These are phyloP conservation scores for Pyrrhura leucotis DNA, from an alignment of 2,797 vertebrate genomes.

Conservation along the genomic window DNA sequence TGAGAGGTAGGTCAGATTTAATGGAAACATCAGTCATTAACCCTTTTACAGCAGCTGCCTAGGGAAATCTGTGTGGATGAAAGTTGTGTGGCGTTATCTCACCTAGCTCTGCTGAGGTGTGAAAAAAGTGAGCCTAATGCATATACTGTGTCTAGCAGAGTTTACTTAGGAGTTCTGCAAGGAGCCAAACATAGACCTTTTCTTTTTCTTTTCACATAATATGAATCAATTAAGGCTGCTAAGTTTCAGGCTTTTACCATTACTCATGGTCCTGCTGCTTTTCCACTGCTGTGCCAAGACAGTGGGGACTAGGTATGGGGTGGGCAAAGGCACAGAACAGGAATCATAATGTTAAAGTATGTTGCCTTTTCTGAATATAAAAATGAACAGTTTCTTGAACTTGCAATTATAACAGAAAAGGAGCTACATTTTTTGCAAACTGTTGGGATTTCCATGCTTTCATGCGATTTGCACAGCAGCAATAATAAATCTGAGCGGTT, in stretches of 20 bases:
- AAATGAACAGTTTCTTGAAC: slow-evolving; percentile 23
- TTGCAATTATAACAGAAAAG: not conserved
- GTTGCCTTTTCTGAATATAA: slow-evolving; percentile 3
- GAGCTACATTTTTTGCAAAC: not conserved
- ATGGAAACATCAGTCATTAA: slow-evolving; percentile 77
- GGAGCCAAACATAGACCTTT: slow-evolving; percentile 17
- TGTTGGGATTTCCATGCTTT: not conserved
- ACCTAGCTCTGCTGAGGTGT: not conserved
- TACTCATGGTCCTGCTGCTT: slow-evolving; percentile 3
- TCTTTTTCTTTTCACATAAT: slow-evolving; percentile 15
- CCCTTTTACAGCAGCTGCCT: slow-evolving; percentile 70
- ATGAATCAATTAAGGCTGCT: slow-evolving; percentile 29
- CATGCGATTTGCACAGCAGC: not conserved
- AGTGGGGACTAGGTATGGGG: not conserved
- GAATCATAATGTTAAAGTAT: not conserved
- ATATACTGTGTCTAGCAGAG: not conserved
- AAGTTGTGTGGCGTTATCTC: slow-evolving; percentile 12
- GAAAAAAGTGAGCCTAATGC: not conserved
- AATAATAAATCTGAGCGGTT: not conserved
- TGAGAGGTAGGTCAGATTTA: slow-evolving; percentile 73
- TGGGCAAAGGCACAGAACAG: not conserved
- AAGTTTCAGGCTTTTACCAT: slow-evolving; percentile 36
- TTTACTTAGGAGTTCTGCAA: slow-evolving; percentile 19
- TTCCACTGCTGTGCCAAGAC: not conserved
- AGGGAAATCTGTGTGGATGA: slow-evolving; percentile 46